Percentiles rank a stretch among this genome's conserved stretches.
Conservation (phyloP, 2,888 invertebrate genomes). For the Limnephilus auricula region DNA sequence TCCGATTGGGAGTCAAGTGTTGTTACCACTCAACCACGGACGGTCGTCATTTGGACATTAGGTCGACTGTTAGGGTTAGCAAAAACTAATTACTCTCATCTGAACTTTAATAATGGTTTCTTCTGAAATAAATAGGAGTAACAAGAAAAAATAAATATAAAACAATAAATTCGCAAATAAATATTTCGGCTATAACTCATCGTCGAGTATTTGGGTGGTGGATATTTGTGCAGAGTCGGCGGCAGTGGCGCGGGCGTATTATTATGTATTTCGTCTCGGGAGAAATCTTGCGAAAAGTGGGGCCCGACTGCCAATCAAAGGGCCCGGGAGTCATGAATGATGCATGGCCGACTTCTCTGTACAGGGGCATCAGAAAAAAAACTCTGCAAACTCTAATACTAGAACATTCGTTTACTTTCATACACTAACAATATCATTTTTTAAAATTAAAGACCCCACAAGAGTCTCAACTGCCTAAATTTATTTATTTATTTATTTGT, state of each 20-base stretch:
- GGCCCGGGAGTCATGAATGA: constrained; percentile 33
- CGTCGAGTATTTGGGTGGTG: neutral
- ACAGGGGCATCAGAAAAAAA: neutral
- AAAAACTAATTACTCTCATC: neutral
- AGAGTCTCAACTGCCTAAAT: too few species aligned
- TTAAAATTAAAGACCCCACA: too few species aligned
- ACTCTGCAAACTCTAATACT: neutral
- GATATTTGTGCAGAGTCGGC: neutral
- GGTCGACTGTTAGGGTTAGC: too few species aligned
- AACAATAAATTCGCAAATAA: neutral
- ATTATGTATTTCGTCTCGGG: constrained; percentile 13
- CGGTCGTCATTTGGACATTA: too few species aligned
- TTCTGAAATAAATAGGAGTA: neutral
- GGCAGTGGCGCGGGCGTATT: neutral
- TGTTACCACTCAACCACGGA: too few species aligned
- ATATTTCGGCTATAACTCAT: neutral
- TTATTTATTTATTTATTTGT: too few species aligned
- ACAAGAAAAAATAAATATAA: neutral
- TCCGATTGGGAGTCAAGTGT: too few species aligned
- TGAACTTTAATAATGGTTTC: neutral
- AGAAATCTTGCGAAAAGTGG: constrained; percentile 4
- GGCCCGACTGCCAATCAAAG: constrained; percentile 29
- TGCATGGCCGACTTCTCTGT: constrained; percentile 24
- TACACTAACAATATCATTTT: too few species aligned
- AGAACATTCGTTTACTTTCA: too few species aligned